A percentile compares a stretch with the other conserved stretches of the same genome.
Evolutionary conservation across 2,113 vertebrate species (phyloP).

Genomic region (Oryzias curvinotus): DNA sequence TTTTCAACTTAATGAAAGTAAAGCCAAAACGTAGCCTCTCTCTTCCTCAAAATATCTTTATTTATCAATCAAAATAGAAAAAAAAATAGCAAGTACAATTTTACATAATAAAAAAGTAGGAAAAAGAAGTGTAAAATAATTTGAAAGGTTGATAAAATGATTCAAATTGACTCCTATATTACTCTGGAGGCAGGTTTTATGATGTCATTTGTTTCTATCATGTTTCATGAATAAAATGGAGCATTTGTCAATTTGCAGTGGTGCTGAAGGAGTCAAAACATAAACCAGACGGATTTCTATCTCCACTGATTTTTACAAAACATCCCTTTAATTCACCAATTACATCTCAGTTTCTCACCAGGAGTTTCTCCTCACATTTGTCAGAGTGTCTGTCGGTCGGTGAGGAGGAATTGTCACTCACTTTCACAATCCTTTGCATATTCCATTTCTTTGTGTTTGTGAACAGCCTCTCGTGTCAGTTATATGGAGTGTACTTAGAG

Average conservation of each 20-base stretch:
- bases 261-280: neutral
- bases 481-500: constrained; percentile 53
- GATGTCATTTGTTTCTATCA: neutral
- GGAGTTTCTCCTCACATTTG: constrained; percentile 20
- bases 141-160: neutral
- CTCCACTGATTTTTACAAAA: neutral
- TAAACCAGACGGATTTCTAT: neutral
- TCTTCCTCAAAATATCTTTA: too few species aligned
- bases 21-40: too few species aligned
- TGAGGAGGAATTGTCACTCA: constrained; percentile 30
- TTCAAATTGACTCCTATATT: neutral
- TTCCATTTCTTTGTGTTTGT: constrained; percentile 35
- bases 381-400: constrained; percentile 19
- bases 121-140: neutral
- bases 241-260: too few species aligned
- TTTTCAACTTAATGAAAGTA: too few species aligned
- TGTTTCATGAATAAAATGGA: neutral
- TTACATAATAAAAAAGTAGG: neutral
- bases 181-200: neutral
- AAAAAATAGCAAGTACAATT: neutral
- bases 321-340: constrained; percentile 11
- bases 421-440: constrained; percentile 27
- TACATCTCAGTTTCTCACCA: constrained; percentile 8
- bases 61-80: too few species aligned
- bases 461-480: constrained; percentile 50